These are phyloP conservation scores for Ormyrus thymus DNA, from an alignment of 2,888 invertebrate genomes.

Conservation along the genomic window DNA sequence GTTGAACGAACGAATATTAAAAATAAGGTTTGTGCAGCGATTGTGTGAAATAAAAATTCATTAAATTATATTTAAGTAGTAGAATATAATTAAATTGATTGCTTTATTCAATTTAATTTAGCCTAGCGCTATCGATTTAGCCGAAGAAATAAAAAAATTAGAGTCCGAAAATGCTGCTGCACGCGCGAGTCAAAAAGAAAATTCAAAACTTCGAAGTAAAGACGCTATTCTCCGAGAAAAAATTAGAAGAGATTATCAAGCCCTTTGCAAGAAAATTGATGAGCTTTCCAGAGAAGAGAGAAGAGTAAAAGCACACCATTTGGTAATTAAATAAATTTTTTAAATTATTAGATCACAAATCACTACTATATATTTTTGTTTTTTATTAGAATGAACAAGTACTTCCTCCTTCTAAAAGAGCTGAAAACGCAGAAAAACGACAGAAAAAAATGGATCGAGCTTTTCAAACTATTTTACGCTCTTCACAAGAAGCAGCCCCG, in stretches of 20 bases:
- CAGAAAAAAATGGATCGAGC: constrained; percentile 77
- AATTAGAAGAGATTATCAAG: constrained; percentile 68
- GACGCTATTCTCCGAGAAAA: constrained; percentile 69
- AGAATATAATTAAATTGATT: background rate
- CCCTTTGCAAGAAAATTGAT: constrained; percentile 66
- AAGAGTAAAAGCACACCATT: constrained; percentile 64
- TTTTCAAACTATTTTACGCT: constrained; percentile 71
- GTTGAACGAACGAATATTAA: constrained; percentile 67
- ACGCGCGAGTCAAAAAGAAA: constrained; percentile 60
- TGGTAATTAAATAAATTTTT: constrained; percentile 57
- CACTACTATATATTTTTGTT: background rate
- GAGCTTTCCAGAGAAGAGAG: constrained; percentile 66
- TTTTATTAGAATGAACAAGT: constrained; percentile 55
- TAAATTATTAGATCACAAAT: background rate
- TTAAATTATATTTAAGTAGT: constrained; percentile 7
- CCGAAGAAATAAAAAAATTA: constrained; percentile 60
- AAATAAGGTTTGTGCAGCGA: constrained; percentile 47
- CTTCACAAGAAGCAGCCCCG: constrained; percentile 36
- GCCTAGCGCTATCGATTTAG: constrained; percentile 69
- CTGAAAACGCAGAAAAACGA: constrained; percentile 73
- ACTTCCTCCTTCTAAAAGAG: constrained; percentile 65
- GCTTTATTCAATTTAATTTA: constrained; percentile 46
- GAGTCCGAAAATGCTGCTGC: constrained; percentile 59
- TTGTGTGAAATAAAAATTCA: background rate
- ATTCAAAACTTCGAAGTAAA: constrained; percentile 64